Base-by-base conservation (phyloP, 2,797 vertebrate species). In the Rhabdomys pumilio region DNA sequence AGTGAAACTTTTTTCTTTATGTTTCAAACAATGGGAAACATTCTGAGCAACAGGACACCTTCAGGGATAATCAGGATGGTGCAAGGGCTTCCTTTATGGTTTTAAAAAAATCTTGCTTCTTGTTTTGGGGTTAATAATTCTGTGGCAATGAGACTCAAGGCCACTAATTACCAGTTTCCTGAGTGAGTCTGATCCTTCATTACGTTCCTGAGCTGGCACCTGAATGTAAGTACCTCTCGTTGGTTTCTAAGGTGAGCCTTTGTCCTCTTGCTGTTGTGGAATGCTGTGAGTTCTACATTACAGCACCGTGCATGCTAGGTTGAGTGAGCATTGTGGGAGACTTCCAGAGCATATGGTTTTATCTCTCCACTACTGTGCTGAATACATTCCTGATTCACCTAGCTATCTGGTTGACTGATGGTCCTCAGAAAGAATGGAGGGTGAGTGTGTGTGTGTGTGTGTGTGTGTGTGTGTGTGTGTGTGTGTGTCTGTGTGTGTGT, bases 51-150 rank as follows among this genome's bases (percentile, higher is more conserved):
- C 1, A 53, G 41, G n/a, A 19, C n/a, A 67, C 59, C 95, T 94
- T 92, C 20, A 26, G 22, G 22, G 41, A 11, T 44, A 93, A 77
- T 81, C 65, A 73, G 61, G 95, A 80, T n/a, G 20, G 22, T 3
- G n/a, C 44, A 76, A 76, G 19, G 17, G 15, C 26, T n/a, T 19
- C 10, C 79, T 96, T 93, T 69, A 57, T 44, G 55, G 24, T 67
- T 84, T 89, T 57, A 17, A 57, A 61, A 94, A 47, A 94, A 77
- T 80, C 73, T 89, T n/a, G 73, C 44, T 90, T 84, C 44, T 87
- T n/a, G n/a, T 84, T 38, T 87, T n/a, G n/a, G 63, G 57, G 29
- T 59, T 29, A 90, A 17, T 90, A 85, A 65, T 41, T 94, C 63
- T 84, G 75, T 75, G 53, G 31, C 20, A 38, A 20, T 0, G 13